Evolutionary conservation across 2,888 invertebrate species (phyloP), one percentile per base, ranked within the genome.

Genomic region (Listrodromus nycthemerus): DNA sequence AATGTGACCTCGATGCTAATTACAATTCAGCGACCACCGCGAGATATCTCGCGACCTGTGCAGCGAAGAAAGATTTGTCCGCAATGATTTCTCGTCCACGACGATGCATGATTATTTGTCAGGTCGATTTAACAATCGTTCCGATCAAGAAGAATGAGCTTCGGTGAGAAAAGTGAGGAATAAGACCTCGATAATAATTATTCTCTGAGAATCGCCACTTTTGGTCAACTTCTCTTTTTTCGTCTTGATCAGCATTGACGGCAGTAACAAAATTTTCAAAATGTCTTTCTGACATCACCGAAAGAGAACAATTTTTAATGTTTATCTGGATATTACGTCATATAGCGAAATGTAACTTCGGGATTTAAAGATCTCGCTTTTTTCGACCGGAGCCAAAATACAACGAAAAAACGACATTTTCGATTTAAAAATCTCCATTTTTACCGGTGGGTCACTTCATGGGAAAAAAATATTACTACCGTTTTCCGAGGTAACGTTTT

Each of bases 1-100:
- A n/a, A 27, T 30, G 13, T 16, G 61, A n/a, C 61, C 61, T 61
- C 61, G 61, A 30, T 61, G 30, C 27, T 61, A 61, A 61, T 61
- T 61, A n/a, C 27, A 61, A 61, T n/a, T 61, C 30, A 61, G 27
- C 27, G 30, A 30, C 24, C 27, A n/a, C 30, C 7, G 30, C 6
- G 24, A 61, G 16, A n/a, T 30, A 24, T 27, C 8, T 24, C 55
- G 55, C 41, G 41, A 45, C 16, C 16, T 16, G 16, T 16, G 4
- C 41, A 5, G 13, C 16, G 16, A 45, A 13, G 41, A 45, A 16
- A 45, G 41, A 16, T 16, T 45, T 45, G 41, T 45, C 41, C 16
- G 16, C 13, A 16, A 45, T 16, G 13, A 16, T 13, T 45, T 45
- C 16, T 45, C 1, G 41, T 45, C 16, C 41, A 16, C 16, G 16